Base-by-base conservation (phyloP, 1,140 invertebrate genomes). In the Drosophila kohkoa region DNA sequence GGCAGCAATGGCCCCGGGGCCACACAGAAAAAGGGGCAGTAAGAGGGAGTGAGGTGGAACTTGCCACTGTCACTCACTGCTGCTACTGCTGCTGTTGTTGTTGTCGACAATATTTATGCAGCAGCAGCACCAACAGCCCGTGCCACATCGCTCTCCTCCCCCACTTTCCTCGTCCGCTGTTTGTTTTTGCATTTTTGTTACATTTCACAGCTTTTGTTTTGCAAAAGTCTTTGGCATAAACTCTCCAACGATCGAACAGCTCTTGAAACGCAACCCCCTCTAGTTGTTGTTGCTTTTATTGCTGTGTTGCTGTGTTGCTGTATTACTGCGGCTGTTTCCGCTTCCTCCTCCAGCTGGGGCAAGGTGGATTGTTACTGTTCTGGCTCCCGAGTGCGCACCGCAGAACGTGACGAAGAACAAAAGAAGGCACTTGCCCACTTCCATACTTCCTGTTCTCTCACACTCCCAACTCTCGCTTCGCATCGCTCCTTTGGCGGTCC, bases 381-480 rank as follows among this genome's bases (percentile, higher is more conserved):
- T 74, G 54, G 57, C 51, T 57, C 63, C 63, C 63, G 57, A 80
- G 71, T 69, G 60, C 60, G 60, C 60, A 85, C 82, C 83, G 79
- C 90, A 89, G 77, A 88, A 92, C 90, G 90, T 92, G 90, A 91
- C 87, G 75, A 91, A 92, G 88, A 92, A 92, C 90, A 92, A 92
- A 92, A 92, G 90, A 92, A 92, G 90, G 90, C 90, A 92, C 90
- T 91, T 90, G 90, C 86, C 72, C 52, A 20, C 51, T 43, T 71
- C 30, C 49, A 54, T 32, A 32, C 35, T 63, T 58, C 58, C 51
- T 41, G 45, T 13, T 10, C 35, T 10, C 35, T 10, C 35, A 8
- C 35, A 7, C 35, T 10, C 8, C 58, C 38, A 16, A n/a, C 46
- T 5, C 20, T 2, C 8, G 6, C 30, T 64, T 11, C 41, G 49